These are phyloP conservation scores for Prochilodus magdalenae DNA, from an alignment of 2,113 vertebrate genomes.

Conservation along the genomic window DNA sequence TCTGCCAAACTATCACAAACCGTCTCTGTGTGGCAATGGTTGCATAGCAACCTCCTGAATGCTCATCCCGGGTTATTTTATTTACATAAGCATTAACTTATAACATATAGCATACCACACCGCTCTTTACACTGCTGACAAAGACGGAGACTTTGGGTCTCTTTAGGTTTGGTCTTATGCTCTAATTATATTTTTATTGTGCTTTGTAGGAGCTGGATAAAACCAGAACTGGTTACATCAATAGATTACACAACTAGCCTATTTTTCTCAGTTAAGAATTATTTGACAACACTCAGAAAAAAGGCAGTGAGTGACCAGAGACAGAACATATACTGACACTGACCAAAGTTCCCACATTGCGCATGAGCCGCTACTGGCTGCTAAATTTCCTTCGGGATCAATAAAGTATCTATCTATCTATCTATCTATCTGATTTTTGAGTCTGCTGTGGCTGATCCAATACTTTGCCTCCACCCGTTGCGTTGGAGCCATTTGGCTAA, in stretches of 20 bases:
- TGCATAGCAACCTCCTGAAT: conserved; percentile 54
- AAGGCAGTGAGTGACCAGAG: not conserved
- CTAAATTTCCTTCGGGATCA: no score
- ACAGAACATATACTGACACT: not conserved
- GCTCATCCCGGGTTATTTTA: conserved; percentile 20
- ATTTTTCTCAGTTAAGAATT: not conserved
- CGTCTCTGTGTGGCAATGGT: conserved; percentile 41
- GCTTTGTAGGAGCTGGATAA: not conserved
- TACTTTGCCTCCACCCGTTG: not conserved
- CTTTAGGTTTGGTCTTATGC: not conserved
- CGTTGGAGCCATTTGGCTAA: not conserved
- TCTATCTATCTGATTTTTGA: no score
- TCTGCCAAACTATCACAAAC: conserved; percentile 44
- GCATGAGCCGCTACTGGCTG: no score
- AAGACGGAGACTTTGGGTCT: not conserved
- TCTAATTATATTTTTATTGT: not conserved
- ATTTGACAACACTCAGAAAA: not conserved
- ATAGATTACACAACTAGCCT: not conserved
- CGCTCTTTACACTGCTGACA: not conserved
- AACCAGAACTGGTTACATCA: not conserved
- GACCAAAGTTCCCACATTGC: not conserved
- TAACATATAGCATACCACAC: no score
- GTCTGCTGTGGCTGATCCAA: no score
- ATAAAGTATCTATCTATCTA: no score
- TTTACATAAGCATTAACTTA: conserved; percentile 49